Conservation (phyloP, 92 coral and sea anemone genomes). For the Palythoa grandis region DNA sequence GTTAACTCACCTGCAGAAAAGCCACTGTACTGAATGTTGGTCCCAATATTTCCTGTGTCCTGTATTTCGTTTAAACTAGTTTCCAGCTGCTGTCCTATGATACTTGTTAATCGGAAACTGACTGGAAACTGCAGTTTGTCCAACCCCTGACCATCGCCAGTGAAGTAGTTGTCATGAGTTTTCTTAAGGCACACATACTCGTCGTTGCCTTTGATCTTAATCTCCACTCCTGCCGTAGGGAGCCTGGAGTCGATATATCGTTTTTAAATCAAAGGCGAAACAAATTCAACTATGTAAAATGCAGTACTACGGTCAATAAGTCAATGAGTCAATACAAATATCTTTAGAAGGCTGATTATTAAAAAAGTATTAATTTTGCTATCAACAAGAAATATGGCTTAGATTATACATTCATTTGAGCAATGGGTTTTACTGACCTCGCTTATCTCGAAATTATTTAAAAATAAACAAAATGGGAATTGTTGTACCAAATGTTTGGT, state of each 20-base stretch:
- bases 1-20: conserved; percentile 56
- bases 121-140: conserved; percentile 72
- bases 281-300: no score
- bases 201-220: conserved; percentile 47
- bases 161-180: conserved; percentile 67
- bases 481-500: no score
- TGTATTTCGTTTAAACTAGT: conserved; percentile 56
- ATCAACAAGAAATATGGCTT: no score
- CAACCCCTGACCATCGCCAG: conserved; percentile 45
- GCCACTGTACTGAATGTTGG: conserved; percentile 73
- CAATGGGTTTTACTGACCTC: no score
- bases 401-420: no score
- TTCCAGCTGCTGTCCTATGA: conserved; percentile 75
- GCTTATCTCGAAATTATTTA: no score
- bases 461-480: no score
- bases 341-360: no score
- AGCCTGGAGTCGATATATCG: conserved; percentile 44
- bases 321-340: no score
- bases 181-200: conserved; percentile 69
- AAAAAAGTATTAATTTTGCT: no score
- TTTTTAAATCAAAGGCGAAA: neutral
- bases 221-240: conserved; percentile 75
- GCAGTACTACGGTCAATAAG: no score
- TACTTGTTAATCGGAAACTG: conserved; percentile 74
- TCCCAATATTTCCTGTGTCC: conserved; percentile 59